These are phyloP conservation scores for Dasysyrphus albostriatus DNA, from an alignment of 2,888 invertebrate genomes.

Conservation along the genomic window DNA sequence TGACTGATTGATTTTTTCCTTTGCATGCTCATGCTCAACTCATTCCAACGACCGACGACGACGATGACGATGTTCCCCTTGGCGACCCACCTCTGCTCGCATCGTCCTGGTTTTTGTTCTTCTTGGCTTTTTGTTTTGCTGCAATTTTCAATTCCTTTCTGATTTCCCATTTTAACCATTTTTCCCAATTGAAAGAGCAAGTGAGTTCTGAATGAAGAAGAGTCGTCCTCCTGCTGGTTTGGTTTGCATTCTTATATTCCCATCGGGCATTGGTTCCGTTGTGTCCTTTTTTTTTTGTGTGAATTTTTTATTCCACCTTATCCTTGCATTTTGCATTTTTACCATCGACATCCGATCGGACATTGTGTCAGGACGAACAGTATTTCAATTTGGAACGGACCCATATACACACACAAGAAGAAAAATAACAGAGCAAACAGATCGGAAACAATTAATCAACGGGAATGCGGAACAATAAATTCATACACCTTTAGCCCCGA, in stretches of 20 bases:
- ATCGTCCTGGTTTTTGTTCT: conserved; percentile 29
- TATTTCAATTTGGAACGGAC: conserved; percentile 66
- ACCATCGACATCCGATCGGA: conserved; percentile 70
- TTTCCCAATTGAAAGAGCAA: conserved; percentile 49
- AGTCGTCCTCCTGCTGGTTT: conserved; percentile 60
- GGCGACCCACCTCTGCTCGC: not conserved
- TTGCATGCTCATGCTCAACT: conserved; percentile 30
- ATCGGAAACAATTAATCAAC: conserved; percentile 75
- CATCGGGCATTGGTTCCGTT: conserved; percentile 58
- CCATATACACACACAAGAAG: not conserved
- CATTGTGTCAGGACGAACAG: conserved; percentile 70
- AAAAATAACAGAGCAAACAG: conserved; percentile 26
- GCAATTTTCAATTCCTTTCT: conserved; percentile 68
- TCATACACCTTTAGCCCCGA: conserved; percentile 58
- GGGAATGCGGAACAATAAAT: conserved; percentile 71
- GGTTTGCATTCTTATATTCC: conserved; percentile 56
- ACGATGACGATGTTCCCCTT: not conserved
- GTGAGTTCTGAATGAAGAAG: not conserved
- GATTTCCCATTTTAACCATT: conserved; percentile 57
- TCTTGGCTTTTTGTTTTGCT: conserved; percentile 45
- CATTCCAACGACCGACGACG: not conserved
- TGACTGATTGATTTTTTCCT: conserved; percentile 74
- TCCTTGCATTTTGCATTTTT: conserved; percentile 48
- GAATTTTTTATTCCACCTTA: conserved; percentile 26
- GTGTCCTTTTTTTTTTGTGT: conserved; percentile 18